These are phyloP conservation scores for Bufotes viridis DNA, from an alignment of 2,797 vertebrate genomes.

Conservation along the genomic window DNA sequence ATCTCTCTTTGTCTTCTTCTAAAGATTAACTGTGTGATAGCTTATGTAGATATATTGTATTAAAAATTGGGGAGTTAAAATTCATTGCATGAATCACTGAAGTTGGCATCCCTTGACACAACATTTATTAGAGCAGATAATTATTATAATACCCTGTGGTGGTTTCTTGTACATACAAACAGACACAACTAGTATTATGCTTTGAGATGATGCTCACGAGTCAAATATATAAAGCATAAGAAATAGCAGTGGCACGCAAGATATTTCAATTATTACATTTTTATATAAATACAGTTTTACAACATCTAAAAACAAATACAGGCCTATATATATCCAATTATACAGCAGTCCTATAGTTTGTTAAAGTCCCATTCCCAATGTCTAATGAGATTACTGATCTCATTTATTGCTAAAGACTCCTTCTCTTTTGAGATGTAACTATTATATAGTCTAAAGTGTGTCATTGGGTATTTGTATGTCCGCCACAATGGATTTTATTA, in stretches of 20 bases:
- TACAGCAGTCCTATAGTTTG: too few species aligned
- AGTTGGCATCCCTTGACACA: neutral
- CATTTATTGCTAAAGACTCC: too few species aligned
- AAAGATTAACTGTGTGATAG: neutral
- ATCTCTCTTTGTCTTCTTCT: too few species aligned
- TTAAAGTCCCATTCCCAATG: too few species aligned
- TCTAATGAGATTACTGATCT: too few species aligned
- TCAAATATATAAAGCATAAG: neutral
- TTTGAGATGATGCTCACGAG: neutral
- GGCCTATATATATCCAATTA: too few species aligned
- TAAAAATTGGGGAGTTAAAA: neutral
- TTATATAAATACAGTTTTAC: neutral
- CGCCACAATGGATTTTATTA: neutral
- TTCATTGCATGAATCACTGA: neutral
- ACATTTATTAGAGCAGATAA: constrained; percentile 1
- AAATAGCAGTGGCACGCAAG: neutral
- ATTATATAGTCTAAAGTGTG: too few species aligned
- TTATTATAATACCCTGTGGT: neutral
- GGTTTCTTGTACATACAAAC: neutral
- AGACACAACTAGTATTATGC: neutral
- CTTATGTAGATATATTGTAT: neutral
- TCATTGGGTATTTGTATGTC: too few species aligned
- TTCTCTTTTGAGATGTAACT: neutral
- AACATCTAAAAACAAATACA: too few species aligned
- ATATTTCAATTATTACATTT: neutral